These are phyloP conservation scores for Vespertilio murinus DNA, from an alignment of 2,797 vertebrate genomes.

Conservation along the genomic window DNA sequence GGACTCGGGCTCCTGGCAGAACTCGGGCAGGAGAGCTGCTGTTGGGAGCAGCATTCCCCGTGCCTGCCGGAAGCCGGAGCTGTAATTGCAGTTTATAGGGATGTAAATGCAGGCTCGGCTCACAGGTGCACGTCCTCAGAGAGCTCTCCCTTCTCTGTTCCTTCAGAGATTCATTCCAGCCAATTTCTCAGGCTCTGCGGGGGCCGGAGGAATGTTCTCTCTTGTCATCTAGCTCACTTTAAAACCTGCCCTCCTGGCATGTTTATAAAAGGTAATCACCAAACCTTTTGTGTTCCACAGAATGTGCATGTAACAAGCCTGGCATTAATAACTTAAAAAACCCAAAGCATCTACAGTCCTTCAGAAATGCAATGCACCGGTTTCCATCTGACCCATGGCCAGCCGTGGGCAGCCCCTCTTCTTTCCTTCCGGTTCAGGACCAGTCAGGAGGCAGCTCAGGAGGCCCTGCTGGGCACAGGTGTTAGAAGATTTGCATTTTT, in stretches of 20 bases:
- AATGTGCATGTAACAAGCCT: slow-evolving; percentile 1
- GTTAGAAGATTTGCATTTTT: not conserved
- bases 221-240: slow-evolving; percentile 38
- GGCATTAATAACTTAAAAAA: not conserved
- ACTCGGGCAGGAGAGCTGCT: slow-evolving; percentile 70
- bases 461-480: not conserved
- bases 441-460: not conserved
- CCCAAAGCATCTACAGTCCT: not conserved
- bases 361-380: not conserved
- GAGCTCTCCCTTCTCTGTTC: slow-evolving; percentile 4
- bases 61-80: slow-evolving; percentile 46
- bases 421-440: not conserved
- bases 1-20: slow-evolving; percentile 77
- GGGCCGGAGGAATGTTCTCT: slow-evolving; percentile 58
- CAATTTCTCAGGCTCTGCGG: slow-evolving; percentile 62
- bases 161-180: slow-evolving; percentile 71
- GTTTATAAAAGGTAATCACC: slow-evolving; percentile 71
- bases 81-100: slow-evolving; percentile 64
- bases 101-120: slow-evolving; percentile 63
- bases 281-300: slow-evolving; percentile 54
- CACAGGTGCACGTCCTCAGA: slow-evolving; percentile 69
- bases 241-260: slow-evolving; percentile 62
- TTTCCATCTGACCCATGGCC: not conserved
- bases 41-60: not conserved
- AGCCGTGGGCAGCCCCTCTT: not conserved